Conservation (phyloP, 2,888 invertebrate species). For the Corythucha ciliata region DNA sequence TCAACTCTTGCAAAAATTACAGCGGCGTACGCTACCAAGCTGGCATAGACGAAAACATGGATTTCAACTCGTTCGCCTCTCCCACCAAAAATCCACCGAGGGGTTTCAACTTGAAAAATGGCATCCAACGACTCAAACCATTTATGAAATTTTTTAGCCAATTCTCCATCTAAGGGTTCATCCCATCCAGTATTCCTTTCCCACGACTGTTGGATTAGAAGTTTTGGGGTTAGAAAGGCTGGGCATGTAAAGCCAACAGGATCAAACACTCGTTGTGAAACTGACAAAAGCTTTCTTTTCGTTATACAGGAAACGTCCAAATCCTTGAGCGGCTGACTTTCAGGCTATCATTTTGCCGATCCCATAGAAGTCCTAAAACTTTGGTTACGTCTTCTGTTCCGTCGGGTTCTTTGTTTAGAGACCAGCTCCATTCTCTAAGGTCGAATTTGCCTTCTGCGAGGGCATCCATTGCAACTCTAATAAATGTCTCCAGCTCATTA, state of each 20-base stretch:
- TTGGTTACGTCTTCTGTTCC: background rate
- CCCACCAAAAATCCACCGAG: background rate
- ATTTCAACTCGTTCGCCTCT: conserved; percentile 8
- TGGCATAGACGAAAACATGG: conserved; percentile 38
- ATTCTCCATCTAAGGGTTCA: conserved; percentile 9
- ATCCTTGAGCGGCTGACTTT: background rate
- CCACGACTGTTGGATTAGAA: conserved; percentile 32
- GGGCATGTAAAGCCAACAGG: conserved; percentile 33
- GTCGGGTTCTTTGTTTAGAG: background rate
- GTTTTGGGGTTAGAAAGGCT: conserved; percentile 30
- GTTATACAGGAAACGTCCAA: conserved; percentile 3
- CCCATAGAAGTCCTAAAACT: conserved; percentile 14
- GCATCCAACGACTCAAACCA: too few relatives aligned
- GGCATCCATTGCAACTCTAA: background rate
- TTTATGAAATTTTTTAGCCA: too few relatives aligned
- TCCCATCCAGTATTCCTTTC: too few relatives aligned
- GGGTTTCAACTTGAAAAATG: background rate
- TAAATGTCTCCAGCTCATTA: conserved; percentile 3
- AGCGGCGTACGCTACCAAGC: conserved; percentile 36
- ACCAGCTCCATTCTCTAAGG: conserved; percentile 12
- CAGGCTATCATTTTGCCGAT: conserved; percentile 3
- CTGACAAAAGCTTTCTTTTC: conserved; percentile 14
- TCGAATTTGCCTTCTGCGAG: conserved; percentile 16
- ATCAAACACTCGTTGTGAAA: conserved; percentile 33
- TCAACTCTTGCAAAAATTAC: conserved; percentile 33